Percentiles rank a stretch among this genome's conserved stretches.
These are phyloP conservation scores for Galagoides demidoff DNA, from an alignment of 2,797 vertebrate genomes.

Conservation along the genomic window DNA sequence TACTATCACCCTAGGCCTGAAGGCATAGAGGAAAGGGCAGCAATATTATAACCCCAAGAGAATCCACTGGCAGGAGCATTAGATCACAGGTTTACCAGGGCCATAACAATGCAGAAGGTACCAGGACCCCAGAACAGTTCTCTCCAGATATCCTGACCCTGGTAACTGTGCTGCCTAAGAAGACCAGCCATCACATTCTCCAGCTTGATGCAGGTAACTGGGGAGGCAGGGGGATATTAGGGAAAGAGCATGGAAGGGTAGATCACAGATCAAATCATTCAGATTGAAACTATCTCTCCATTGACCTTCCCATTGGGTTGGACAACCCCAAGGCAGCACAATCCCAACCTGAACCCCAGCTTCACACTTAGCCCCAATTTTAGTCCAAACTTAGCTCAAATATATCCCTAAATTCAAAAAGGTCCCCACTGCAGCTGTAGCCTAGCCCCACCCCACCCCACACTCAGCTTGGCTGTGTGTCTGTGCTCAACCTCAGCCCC, in stretches of 20 bases:
- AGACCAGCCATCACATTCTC: too few species aligned
- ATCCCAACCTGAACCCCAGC: background rate
- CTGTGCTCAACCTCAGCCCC: background rate
- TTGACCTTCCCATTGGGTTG: background rate
- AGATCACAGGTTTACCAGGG: background rate
- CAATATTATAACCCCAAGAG: background rate
- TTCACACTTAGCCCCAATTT: background rate
- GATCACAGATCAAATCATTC: background rate
- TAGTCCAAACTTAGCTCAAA: background rate
- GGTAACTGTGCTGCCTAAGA: background rate
- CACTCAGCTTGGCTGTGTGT: background rate
- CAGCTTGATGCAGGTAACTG: background rate
- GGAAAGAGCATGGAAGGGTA: background rate
- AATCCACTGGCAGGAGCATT: background rate
- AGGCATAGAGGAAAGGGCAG: background rate
- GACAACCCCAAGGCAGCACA: background rate
- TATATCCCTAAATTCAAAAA: too few species aligned
- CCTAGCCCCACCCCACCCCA: too few species aligned
- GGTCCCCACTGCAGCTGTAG: background rate
- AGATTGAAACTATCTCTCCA: background rate
- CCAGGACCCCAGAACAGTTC: background rate
- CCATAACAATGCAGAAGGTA: background rate
- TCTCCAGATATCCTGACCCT: background rate
- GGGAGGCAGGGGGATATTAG: background rate
- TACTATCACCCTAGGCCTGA: background rate